phyloP scores from a whole-genome alignment of 2,797 vertebrate species.

The Sebastes minor region DNA sequence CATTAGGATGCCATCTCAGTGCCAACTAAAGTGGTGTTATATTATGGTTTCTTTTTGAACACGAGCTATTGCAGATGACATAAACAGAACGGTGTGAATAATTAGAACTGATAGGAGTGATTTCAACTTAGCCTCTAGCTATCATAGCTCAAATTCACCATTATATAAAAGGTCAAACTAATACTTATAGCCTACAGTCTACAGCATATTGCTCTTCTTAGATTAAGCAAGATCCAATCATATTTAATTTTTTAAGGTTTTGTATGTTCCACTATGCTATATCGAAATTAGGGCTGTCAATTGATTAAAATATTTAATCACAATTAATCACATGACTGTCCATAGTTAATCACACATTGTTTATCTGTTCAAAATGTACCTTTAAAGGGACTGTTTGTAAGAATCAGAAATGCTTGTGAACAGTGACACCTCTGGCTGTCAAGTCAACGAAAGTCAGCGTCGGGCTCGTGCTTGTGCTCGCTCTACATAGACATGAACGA shows the following conservation, averaged over 20 bases:
- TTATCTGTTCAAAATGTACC: no score
- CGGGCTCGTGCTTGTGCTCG: no score
- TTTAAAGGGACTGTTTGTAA: no score
- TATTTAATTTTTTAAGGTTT: background rate
- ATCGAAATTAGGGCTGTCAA: no score
- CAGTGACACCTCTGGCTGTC: no score
- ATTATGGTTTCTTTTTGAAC: background rate
- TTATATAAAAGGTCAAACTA: background rate
- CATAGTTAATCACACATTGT: no score
- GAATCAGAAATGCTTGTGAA: no score
- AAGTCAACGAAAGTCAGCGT: no score
- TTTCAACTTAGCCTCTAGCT: background rate
- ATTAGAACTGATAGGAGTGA: background rate
- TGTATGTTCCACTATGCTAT: background rate
- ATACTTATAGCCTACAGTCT: background rate
- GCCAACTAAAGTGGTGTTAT: background rate
- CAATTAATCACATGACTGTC: no score
- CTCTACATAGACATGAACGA: no score
- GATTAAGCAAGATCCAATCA: background rate
- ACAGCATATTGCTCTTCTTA: background rate
- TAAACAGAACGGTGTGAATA: conserved; percentile 3
- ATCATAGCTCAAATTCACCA: background rate
- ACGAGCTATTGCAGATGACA: background rate
- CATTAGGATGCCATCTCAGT: conserved; percentile 4
- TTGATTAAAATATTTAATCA: no score